Percentiles rank a stretch among this genome's conserved stretches.
Conservation (phyloP, 2,797 vertebrate species). For the Aulostomus chinensis region DNA sequence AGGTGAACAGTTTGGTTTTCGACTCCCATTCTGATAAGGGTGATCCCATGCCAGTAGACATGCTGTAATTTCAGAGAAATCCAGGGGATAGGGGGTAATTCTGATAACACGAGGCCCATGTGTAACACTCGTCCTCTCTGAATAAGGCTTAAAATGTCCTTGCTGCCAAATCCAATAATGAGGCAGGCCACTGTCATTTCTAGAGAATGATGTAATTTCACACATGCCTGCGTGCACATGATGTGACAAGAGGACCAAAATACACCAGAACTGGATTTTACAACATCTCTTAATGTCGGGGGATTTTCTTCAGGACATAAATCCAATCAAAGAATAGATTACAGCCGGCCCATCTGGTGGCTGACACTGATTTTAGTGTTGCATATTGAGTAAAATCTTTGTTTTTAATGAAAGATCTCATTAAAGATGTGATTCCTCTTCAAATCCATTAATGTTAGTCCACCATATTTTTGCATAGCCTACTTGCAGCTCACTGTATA, state of each 20-base stretch:
- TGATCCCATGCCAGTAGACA: no score
- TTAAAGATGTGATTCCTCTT: no score
- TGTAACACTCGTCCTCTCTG: no score
- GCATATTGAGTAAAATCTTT: constrained; percentile 1
- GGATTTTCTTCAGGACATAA: constrained; percentile 50
- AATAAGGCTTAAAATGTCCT: constrained; percentile 1
- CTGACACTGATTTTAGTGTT: constrained; percentile 2
- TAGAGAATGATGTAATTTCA: constrained; percentile 19
- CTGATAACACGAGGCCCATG: no score
- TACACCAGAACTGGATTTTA: constrained; percentile 24
- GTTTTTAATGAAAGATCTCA: no score
- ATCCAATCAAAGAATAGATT: constrained; percentile 62
- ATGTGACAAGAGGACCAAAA: constrained; percentile 23
- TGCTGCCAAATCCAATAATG: constrained; percentile 21
- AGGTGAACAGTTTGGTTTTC: no score
- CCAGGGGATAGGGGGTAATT: no score
- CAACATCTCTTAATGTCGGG: constrained; percentile 17
- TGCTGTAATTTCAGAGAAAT: no score
- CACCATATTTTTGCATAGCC: no score
- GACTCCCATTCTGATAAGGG: no score
- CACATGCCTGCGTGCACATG: constrained; percentile 13
- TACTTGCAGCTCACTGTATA: no score
- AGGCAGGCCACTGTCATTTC: constrained; percentile 22
- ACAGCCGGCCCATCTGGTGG: constrained; percentile 38
- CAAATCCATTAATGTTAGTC: no score